A percentile compares a stretch with the other conserved stretches of the same genome.
Conservation (phyloP, 2,888 invertebrate species). For the Nomada ruficornis region DNA sequence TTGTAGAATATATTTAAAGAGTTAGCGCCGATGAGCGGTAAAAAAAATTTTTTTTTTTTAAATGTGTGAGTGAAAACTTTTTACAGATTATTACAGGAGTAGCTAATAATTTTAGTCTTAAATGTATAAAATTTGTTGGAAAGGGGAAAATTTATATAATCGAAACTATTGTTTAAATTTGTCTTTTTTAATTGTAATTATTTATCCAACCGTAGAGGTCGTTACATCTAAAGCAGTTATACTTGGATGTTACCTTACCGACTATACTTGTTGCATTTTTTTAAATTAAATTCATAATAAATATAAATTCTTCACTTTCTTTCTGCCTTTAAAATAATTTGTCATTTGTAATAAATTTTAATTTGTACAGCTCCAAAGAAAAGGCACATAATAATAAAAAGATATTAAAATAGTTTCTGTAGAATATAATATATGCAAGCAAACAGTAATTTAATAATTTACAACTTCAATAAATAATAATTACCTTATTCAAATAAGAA, state of each 20-base stretch:
- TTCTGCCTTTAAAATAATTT: background rate
- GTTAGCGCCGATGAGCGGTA: too few relatives aligned
- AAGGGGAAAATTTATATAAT: background rate
- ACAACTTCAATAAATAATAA: background rate
- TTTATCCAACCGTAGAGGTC: conserved; percentile 9
- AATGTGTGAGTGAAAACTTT: background rate
- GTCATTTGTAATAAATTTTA: background rate
- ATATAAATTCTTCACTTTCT: background rate
- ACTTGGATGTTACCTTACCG: background rate
- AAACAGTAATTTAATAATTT: background rate
- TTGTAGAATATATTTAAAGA: background rate
- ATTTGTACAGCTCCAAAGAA: background rate
- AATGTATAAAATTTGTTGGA: background rate
- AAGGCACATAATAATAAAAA: background rate
- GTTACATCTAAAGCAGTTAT: background rate
- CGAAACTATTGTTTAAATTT: background rate
- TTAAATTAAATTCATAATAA: background rate
- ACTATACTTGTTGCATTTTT: background rate
- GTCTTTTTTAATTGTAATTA: background rate
- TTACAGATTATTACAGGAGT: background rate
- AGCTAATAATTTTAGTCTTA: background rate
- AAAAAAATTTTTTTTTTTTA: too few relatives aligned
- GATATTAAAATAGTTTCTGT: background rate
- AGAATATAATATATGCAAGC: background rate
- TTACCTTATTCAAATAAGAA: background rate